Percentiles rank a stretch among this genome's conserved stretches.
These are phyloP conservation scores for Phalera bucephala DNA, from an alignment of 2,888 invertebrate species.

Conservation along the genomic window DNA sequence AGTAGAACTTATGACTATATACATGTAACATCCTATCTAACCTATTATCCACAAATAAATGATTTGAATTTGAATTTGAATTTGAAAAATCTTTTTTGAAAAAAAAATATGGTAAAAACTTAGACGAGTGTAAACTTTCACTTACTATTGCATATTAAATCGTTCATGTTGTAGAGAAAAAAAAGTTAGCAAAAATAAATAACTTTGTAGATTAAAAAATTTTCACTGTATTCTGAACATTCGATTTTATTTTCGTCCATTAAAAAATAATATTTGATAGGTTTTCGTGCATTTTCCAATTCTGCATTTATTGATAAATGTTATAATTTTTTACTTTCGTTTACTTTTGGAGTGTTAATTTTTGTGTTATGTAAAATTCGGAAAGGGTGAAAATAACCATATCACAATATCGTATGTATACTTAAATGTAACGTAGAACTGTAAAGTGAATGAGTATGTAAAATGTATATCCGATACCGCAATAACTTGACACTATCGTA, in stretches of 20 bases:
- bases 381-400: slow-evolving; percentile 70
- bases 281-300: slow-evolving; percentile 42
- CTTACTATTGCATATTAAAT: slow-evolving; percentile 68
- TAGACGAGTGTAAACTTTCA: slow-evolving; percentile 68
- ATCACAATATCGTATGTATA: slow-evolving; percentile 75
- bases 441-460: slow-evolving; percentile 51
- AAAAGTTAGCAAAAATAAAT: slow-evolving; percentile 55
- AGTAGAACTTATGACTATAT: too few relatives aligned
- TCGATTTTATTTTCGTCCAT: slow-evolving; percentile 17
- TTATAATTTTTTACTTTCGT: slow-evolving; percentile 23
- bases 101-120: slow-evolving; percentile 45
- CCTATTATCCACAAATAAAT: too few relatives aligned
- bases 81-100: slow-evolving; percentile 59
- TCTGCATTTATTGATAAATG: slow-evolving; percentile 42
- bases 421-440: slow-evolving; percentile 53
- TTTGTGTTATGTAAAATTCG: slow-evolving; percentile 23
- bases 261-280: slow-evolving; percentile 14
- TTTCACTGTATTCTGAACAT: slow-evolving; percentile 29
- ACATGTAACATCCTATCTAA: too few relatives aligned
- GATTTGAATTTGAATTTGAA: too few relatives aligned
- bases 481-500: slow-evolving; percentile 39
- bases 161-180: slow-evolving; percentile 74
- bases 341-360: slow-evolving; percentile 19
- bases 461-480: slow-evolving; percentile 58
- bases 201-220: slow-evolving; percentile 55